Evolutionary conservation across 2,888 invertebrate genomes (phyloP).

Genomic region (Acronicta alni): DNA sequence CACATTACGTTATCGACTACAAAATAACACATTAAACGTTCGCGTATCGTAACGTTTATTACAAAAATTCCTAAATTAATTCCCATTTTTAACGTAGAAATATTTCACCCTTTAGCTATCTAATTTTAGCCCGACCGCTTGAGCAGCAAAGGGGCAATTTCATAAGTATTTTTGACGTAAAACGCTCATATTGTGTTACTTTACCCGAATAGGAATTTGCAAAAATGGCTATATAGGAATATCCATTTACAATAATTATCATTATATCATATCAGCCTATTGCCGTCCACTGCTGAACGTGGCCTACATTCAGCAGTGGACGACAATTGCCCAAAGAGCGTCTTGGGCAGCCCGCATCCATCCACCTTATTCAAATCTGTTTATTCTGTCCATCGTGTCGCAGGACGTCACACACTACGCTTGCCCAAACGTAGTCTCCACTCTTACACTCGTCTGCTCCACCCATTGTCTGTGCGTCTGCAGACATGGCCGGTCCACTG

Average conservation of each 20-base stretch:
- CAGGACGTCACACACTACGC: too few relatives aligned
- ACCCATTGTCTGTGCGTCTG: too few relatives aligned
- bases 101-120: constrained; percentile 18
- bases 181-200: constrained; percentile 24
- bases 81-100: constrained; percentile 18
- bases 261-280: too few relatives aligned
- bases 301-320: too few relatives aligned
- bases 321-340: too few relatives aligned
- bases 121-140: constrained; percentile 26
- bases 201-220: constrained; percentile 41
- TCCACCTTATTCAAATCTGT: too few relatives aligned
- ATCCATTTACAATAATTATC: constrained; percentile 44
- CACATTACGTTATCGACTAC: neutral
- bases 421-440: too few relatives aligned
- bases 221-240: constrained; percentile 36
- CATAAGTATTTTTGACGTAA: constrained; percentile 49
- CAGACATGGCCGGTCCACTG: too few relatives aligned
- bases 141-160: constrained; percentile 39
- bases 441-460: too few relatives aligned
- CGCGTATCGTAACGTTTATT: constrained; percentile 2
- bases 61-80: constrained; percentile 10
- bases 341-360: too few relatives aligned
- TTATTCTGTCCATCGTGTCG: too few relatives aligned
- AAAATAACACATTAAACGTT: constrained; percentile 1
- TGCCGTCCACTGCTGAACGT: too few relatives aligned